These are phyloP conservation scores for Apogon talboti DNA, from an alignment of 2,797 vertebrate genomes.

Conservation along the genomic window DNA sequence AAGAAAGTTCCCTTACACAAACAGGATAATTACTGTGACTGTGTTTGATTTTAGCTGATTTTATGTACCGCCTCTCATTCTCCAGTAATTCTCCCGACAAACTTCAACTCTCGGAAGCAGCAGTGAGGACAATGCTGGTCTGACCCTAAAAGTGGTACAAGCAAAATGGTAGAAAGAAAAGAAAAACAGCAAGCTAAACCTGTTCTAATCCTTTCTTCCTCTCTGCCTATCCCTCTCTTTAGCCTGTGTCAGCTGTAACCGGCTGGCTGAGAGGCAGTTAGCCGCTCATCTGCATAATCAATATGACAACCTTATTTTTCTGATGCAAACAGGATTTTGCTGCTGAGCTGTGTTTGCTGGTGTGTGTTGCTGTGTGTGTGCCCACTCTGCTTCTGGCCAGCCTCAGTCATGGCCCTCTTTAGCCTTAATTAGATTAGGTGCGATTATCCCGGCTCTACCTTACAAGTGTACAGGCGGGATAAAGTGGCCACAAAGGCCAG, in stretches of 20 bases:
- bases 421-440: conserved; percentile 99
- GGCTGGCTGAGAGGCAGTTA: conserved; percentile 87
- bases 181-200: conserved; percentile 75
- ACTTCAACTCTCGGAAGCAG: conserved; percentile 7
- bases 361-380: conserved; percentile 49
- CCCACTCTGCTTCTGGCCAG: conserved; percentile 87
- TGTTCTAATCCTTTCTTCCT: conserved; percentile 91
- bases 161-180: conserved; percentile 59
- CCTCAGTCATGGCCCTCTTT: conserved; percentile 99
- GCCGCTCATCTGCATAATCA: conserved; percentile 95
- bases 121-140: conserved; percentile 27
- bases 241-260: conserved; percentile 88
- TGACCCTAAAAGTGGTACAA: conserved; percentile 42
- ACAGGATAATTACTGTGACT: neutral
- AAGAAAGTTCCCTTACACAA: too few relatives aligned
- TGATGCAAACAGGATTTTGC: conserved; percentile 96
- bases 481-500: conserved; percentile 97
- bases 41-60: conserved; percentile 1
- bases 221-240: conserved; percentile 74
- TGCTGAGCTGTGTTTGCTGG: conserved; percentile 86
- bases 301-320: conserved; percentile 99
- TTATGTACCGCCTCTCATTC: neutral
- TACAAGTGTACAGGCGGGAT: conserved; percentile 98
- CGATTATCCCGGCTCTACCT: conserved; percentile 98
- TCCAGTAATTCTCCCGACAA: neutral